Percentiles rank a stretch among this genome's conserved stretches.
Evolutionary conservation across 2,888 invertebrate genomes (phyloP).

Genomic region (Camptogramma bilineatum): DNA sequence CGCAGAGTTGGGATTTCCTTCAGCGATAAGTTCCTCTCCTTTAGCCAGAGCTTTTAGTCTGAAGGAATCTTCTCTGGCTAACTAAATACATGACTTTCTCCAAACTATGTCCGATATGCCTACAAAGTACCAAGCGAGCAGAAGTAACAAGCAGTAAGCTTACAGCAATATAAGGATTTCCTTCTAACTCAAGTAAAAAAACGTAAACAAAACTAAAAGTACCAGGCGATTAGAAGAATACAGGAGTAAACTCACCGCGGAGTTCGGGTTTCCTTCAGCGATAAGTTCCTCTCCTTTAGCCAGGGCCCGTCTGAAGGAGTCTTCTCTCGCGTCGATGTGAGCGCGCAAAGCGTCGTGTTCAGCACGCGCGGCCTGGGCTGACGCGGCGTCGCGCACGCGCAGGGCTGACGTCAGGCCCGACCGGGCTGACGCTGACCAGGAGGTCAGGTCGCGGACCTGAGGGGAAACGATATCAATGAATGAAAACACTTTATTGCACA

Average conservation of each 20-base stretch:
- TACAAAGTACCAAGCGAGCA: too few species aligned
- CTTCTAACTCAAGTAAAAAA: too few species aligned
- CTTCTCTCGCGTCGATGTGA: constrained; percentile 93
- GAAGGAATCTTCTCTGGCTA: constrained; percentile 91
- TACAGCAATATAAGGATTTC: too few species aligned
- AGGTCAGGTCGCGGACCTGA: constrained; percentile 93
- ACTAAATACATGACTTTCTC: too few species aligned
- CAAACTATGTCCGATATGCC: too few species aligned
- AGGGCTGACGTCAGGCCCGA: constrained; percentile 90
- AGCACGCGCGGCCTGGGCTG: constrained; percentile 92
- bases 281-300: constrained; percentile 93
- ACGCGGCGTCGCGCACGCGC: constrained; percentile 91
- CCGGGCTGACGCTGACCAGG: constrained; percentile 93
- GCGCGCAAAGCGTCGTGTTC: constrained; percentile 84
- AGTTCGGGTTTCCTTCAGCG: constrained; percentile 89
- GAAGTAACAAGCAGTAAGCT: too few species aligned
- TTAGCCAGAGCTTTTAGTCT: constrained; percentile 89
- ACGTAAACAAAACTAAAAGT: too few species aligned
- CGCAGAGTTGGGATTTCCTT: constrained; percentile 86
- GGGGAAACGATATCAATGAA: not conserved
- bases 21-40: constrained; percentile 93
- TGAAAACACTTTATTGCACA: too few species aligned
- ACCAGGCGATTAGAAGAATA: too few species aligned
- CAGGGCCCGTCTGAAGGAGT: constrained; percentile 88
- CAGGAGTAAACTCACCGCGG: constrained; percentile 33